Conservation (phyloP, 37 sponge, comb jelly and placozoan species). For the Spongilla lacustris region DNA sequence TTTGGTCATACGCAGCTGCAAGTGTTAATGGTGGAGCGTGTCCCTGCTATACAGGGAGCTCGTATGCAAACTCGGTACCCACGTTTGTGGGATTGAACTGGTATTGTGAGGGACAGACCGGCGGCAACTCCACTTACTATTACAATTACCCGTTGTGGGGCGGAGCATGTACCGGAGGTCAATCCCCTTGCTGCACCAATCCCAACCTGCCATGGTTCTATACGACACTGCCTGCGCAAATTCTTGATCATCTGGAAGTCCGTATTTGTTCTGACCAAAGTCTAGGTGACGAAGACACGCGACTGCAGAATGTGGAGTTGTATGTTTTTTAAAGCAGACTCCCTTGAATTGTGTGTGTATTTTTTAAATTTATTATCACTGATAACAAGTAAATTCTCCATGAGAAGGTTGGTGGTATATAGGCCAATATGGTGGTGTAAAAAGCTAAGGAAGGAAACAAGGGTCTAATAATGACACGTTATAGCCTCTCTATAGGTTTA, state of each 20-base stretch:
- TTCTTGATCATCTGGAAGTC: slow-evolving; percentile 38
- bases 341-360: too few relatives aligned
- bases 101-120: neutral
- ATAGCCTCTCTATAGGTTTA: too few relatives aligned
- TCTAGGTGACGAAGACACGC: slow-evolving; percentile 16
- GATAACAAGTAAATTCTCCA: too few relatives aligned
- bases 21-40: neutral
- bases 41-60: neutral
- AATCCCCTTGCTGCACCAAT: slow-evolving; percentile 12
- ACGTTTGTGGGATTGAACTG: neutral
- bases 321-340: slow-evolving; percentile 29
- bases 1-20: slow-evolving; percentile 43
- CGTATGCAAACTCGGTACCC: neutral
- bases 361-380: too few relatives aligned
- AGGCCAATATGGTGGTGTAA: too few relatives aligned
- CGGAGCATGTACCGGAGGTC: slow-evolving; percentile 29
- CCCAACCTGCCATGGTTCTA: slow-evolving; percentile 42
- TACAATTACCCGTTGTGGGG: slow-evolving; percentile 50
- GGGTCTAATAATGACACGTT: too few relatives aligned
- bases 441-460: too few relatives aligned
- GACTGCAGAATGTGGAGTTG: slow-evolving; percentile 12
- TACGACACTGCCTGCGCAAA: neutral
- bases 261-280: slow-evolving; percentile 32
- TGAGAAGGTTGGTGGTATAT: too few relatives aligned
- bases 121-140: neutral